Percentiles rank a stretch among this genome's conserved stretches.
Conservation (phyloP, 2,888 invertebrate species). For the Rhabditoides inermis region DNA sequence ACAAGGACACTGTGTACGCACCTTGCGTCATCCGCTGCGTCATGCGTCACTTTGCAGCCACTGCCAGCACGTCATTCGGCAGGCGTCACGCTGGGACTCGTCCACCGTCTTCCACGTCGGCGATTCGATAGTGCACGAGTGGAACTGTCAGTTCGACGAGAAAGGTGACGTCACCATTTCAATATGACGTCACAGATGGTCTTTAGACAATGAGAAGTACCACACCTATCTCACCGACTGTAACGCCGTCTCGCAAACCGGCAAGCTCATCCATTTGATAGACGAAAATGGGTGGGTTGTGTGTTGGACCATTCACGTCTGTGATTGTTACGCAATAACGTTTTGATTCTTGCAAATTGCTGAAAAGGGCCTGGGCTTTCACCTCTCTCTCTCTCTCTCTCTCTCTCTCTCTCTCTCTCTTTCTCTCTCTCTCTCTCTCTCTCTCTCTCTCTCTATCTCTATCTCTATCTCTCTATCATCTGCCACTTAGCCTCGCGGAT, state of each 20-base stretch:
- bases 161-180: conserved; percentile 8
- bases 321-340: neutral
- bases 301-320: neutral
- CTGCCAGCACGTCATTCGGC: conserved; percentile 25
- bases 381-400: too few species aligned
- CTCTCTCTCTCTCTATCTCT: too few species aligned
- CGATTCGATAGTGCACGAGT: conserved; percentile 34
- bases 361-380: too few species aligned
- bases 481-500: too few species aligned
- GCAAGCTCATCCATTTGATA: conserved; percentile 29
- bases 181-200: neutral
- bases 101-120: conserved; percentile 26
- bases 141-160: conserved; percentile 22
- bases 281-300: conserved; percentile 30
- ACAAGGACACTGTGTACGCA: neutral
- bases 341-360: neutral
- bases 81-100: conserved; percentile 27
- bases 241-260: conserved; percentile 28
- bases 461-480: too few species aligned
- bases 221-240: conserved; percentile 27
- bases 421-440: too few species aligned
- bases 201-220: conserved; percentile 16
- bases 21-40: conserved; percentile 9
- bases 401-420: too few species aligned
- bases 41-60: conserved; percentile 7